Conservation (phyloP, 2,888 invertebrate species). For the Agapostemon virescens region DNA sequence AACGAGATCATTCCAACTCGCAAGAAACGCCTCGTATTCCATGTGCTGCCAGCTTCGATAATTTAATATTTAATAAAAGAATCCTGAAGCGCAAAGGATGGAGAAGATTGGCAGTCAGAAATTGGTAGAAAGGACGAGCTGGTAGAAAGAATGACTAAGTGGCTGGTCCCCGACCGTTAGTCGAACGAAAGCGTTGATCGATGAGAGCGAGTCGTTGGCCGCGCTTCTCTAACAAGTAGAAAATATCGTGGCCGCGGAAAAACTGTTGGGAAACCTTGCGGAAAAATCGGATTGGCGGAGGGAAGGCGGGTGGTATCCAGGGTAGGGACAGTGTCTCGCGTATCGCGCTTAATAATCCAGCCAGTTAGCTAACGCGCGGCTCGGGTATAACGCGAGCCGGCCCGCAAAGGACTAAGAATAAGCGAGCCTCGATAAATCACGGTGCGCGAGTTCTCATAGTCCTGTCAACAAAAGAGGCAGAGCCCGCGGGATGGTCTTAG, state of each 20-base stretch:
- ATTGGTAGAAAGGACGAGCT: conserved; percentile 7
- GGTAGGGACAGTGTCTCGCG: conserved; percentile 29
- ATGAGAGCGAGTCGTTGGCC: background rate
- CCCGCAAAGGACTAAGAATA: conserved; percentile 66
- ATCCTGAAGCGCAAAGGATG: background rate
- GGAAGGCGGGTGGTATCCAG: background rate
- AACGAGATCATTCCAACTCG: too few relatives aligned
- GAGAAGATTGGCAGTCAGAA: background rate
- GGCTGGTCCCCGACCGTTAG: background rate
- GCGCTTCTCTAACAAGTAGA: background rate
- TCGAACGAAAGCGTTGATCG: background rate
- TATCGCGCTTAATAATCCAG: conserved; percentile 54
- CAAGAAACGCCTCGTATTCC: too few relatives aligned
- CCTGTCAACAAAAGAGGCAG: conserved; percentile 67
- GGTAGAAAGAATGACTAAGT: background rate
- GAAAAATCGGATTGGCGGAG: background rate
- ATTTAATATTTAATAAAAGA: background rate
- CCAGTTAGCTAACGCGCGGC: conserved; percentile 58
- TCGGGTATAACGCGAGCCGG: conserved; percentile 63
- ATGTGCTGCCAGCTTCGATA: too few relatives aligned
- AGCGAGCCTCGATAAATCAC: conserved; percentile 68
- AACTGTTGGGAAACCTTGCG: background rate
- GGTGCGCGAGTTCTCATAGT: conserved; percentile 69
- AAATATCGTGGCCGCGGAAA: background rate
- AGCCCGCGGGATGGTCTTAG: conserved; percentile 65